Evolutionary conservation across 1,140 invertebrate species (phyloP).

Genomic region (Ostrea denselamellosa): DNA sequence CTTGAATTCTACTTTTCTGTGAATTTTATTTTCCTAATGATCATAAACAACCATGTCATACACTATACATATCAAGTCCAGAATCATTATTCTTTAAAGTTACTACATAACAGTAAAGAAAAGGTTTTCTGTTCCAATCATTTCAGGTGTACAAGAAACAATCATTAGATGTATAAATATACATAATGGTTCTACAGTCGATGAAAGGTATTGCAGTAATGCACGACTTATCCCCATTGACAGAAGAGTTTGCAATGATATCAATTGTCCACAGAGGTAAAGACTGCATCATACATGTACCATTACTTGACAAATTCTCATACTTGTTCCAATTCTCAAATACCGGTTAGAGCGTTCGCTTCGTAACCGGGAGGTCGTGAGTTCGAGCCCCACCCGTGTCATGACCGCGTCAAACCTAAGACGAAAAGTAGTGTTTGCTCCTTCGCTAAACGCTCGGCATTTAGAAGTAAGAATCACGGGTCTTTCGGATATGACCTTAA

Average conservation of each 20-base stretch:
- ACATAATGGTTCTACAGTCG: slow-evolving; percentile 52
- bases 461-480: no score
- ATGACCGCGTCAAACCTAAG: no score
- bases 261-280: slow-evolving; percentile 72
- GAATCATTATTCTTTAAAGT: neutral
- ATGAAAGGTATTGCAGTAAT: slow-evolving; percentile 60
- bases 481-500: no score
- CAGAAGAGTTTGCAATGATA: slow-evolving; percentile 70
- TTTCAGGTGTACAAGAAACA: slow-evolving; percentile 68
- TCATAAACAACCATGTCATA: neutral
- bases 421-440: no score
- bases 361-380: no score
- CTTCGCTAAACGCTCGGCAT: no score
- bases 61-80: neutral
- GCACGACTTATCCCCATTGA: slow-evolving; percentile 61
- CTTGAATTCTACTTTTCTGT: neutral
- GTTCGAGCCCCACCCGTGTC: no score
- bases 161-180: slow-evolving; percentile 67
- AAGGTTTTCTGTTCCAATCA: neutral
- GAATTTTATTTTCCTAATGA: neutral
- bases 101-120: no score
- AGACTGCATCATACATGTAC: neutral
- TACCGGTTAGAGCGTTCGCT: no score
- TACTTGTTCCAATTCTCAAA: no score
- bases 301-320: no score